These are phyloP conservation scores for Corvus hawaiiensis DNA, from an alignment of 2,113 vertebrate genomes.

Conservation along the genomic window DNA sequence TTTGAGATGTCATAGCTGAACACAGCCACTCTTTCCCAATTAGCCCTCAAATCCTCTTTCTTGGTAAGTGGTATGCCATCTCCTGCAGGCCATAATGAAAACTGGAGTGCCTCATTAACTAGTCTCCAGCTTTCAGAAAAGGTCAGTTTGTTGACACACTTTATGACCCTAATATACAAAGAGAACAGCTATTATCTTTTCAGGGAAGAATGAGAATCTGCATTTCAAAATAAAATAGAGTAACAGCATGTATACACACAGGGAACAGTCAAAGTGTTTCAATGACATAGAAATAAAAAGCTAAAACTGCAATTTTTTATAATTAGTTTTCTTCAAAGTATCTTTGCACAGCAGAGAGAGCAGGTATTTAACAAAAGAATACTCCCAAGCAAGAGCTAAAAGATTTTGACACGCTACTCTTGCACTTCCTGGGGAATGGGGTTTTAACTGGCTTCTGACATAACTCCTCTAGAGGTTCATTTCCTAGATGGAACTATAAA, in stretches of 20 bases:
- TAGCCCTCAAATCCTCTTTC: background rate
- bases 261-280: background rate
- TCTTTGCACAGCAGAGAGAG: background rate
- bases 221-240: background rate
- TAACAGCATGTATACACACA: background rate
- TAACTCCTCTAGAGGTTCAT: background rate
- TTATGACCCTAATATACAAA: background rate
- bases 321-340: background rate
- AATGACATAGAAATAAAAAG: background rate
- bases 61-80: background rate
- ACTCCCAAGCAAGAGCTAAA: background rate
- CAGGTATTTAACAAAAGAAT: background rate
- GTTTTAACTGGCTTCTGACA: background rate
- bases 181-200: background rate
- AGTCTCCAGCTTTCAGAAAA: background rate
- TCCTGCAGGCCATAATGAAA: background rate
- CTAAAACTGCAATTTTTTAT: background rate
- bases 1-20: background rate
- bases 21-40: background rate
- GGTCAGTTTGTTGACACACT: background rate
- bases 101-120: background rate
- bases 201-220: background rate
- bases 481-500: background rate
- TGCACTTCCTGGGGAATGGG: background rate
- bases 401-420: background rate